These are phyloP conservation scores for Parapristionchus giblindavisi DNA, from an alignment of 2,888 invertebrate genomes.

Conservation along the genomic window DNA sequence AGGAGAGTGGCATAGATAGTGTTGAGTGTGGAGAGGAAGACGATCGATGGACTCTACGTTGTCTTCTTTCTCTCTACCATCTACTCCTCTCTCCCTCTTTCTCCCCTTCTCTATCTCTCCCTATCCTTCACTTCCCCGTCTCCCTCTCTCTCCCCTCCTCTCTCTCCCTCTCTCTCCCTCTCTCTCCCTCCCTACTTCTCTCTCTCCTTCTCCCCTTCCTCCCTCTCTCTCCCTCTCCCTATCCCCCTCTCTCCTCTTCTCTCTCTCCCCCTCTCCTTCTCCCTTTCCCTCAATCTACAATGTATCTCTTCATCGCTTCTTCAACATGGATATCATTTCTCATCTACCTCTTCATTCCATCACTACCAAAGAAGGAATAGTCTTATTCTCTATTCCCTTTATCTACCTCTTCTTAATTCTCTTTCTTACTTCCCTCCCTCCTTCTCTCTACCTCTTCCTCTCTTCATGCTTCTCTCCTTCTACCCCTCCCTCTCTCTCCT, in stretches of 20 bases:
- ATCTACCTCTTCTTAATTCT: too few relatives aligned
- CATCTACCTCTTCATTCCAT: background rate
- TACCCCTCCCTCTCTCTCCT: background rate
- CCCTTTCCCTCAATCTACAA: background rate
- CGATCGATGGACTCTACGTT: slow-evolving; percentile 17
- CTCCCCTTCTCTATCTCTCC: background rate
- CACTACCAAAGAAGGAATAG: background rate
- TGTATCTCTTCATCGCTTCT: background rate
- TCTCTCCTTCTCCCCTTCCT: slow-evolving; percentile 6
- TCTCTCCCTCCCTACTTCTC: background rate
- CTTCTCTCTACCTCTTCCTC: background rate
- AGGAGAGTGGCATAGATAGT: background rate
- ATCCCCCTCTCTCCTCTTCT: background rate
- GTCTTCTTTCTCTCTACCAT: background rate
- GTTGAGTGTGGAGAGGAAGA: too few relatives aligned
- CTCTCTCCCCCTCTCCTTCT: background rate
- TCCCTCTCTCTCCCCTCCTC: background rate
- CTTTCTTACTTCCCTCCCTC: background rate
- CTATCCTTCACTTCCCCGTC: background rate
- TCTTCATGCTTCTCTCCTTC: background rate
- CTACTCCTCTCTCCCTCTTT: background rate
- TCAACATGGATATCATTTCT: background rate
- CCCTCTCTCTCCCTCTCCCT: background rate
- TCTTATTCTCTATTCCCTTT: background rate
- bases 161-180: background rate